Evolutionary conservation across 1,140 invertebrate genomes (phyloP).

Genomic region (Anastatus disparis): DNA sequence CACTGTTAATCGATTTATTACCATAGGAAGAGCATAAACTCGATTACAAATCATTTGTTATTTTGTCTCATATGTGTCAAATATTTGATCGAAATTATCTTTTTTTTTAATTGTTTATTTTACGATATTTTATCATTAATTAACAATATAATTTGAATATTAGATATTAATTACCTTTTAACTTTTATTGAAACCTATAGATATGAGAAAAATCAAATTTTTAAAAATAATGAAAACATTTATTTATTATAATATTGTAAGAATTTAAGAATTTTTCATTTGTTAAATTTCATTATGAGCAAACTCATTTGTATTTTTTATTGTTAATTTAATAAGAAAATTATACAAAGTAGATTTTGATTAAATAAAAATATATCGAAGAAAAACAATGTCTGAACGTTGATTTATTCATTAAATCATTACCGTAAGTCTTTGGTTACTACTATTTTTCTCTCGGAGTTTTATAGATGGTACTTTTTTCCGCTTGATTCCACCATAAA

Average conservation of each 20-base stretch:
- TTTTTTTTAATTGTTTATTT: too few relatives aligned
- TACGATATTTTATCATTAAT: too few relatives aligned
- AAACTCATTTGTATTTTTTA: constrained; percentile 3
- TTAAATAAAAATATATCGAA: constrained; percentile 4
- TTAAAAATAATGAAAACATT: too few relatives aligned
- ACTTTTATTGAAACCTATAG: too few relatives aligned
- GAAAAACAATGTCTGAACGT: constrained; percentile 8
- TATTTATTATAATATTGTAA: too few relatives aligned
- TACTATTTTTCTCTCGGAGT: background rate
- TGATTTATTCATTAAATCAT: constrained; percentile 40
- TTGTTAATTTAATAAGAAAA: background rate
- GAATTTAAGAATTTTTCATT: too few relatives aligned
- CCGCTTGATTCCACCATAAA: background rate
- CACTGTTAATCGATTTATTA: constrained; percentile 36
- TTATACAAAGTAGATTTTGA: constrained; percentile 29
- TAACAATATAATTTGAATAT: too few relatives aligned
- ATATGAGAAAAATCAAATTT: too few relatives aligned
- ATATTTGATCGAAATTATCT: too few relatives aligned
- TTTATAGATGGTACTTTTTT: constrained; percentile 24
- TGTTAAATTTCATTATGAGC: background rate
- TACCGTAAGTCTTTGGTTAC: constrained; percentile 20
- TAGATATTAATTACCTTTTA: too few relatives aligned
- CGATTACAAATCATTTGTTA: too few relatives aligned
- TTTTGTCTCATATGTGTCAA: too few relatives aligned
- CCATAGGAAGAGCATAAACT: constrained; percentile 2